Percentiles rank a stretch among this genome's conserved stretches.
phyloP scores from a whole-genome alignment of 2,113 vertebrate genomes.

The Heloderma charlesbogerti region DNA sequence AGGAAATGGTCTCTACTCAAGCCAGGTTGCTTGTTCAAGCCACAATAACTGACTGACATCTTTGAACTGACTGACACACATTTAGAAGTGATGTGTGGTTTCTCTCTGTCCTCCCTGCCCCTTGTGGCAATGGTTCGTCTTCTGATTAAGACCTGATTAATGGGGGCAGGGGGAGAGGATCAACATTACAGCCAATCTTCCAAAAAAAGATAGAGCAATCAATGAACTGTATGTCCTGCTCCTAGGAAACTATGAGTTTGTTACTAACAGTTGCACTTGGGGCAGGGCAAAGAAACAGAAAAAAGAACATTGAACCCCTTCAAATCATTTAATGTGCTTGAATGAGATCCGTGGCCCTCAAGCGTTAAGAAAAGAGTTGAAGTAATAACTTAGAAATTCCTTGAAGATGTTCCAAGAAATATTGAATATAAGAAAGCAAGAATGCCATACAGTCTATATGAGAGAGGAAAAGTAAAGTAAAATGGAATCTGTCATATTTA shows the following conservation, averaged over 20 bases:
- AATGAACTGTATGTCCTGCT: slow-evolving; percentile 17
- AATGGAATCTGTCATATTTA: background rate
- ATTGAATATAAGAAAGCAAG: slow-evolving; percentile 12
- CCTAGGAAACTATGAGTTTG: slow-evolving; percentile 20
- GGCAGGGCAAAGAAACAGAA: background rate
- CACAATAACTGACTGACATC: background rate
- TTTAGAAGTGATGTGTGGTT: background rate
- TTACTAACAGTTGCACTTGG: slow-evolving; percentile 27
- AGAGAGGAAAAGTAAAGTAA: slow-evolving; percentile 1
- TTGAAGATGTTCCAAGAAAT: background rate
- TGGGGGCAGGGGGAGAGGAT: too few relatives aligned
- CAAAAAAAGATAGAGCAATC: too few relatives aligned
- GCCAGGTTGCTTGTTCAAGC: background rate
- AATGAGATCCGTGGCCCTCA: slow-evolving; percentile 37
- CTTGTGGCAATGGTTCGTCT: background rate
- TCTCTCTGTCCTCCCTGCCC: background rate
- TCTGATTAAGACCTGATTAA: background rate
- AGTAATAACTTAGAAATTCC: slow-evolving; percentile 19
- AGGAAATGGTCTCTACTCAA: background rate
- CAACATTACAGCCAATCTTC: background rate
- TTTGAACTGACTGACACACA: background rate
- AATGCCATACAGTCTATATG: background rate
- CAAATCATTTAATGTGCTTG: slow-evolving; percentile 43
- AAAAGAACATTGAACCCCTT: slow-evolving; percentile 34
- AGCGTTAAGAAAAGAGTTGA: slow-evolving; percentile 21